Evolutionary conservation across 1,140 invertebrate genomes (phyloP), one percentile per base, ranked within the genome.

Genomic region (Orussus abietinus): DNA sequence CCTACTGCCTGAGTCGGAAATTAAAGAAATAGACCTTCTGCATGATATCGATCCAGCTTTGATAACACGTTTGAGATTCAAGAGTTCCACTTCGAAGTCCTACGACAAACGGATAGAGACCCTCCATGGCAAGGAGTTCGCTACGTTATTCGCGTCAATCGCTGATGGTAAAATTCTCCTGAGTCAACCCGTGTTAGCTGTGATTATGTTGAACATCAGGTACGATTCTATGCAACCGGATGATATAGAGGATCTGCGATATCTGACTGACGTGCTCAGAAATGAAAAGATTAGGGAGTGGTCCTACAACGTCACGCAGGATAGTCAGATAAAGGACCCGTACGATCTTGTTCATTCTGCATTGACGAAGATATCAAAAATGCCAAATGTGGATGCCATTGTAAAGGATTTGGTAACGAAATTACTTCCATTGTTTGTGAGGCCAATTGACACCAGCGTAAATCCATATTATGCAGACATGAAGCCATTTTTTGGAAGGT

Each of bases 101-200:
- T 44, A 20, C 22, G 42, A 47, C 4, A 42, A 35, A 25, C 10
- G 9, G 4, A 17, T 47, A 3, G 26, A 17, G 18, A 12, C 12
- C 1, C 7, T 10, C 22, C 21, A 45, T 18, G 49, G 49, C 10
- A 34, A 38, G 14, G 45, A 51, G 32, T 51, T 47, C 22, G 37
- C 49, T 0, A 29, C 35, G 1, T 39, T 51, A 3, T 47, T 44
- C 22, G 18, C 28, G 3, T 22, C 30, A 0, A 51, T 51, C 21
- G 19, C 34, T 35, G 12, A 41, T 1, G 37, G 41, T 18, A 35
- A 40, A 11, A 38, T 51, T 7, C 14, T 19, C 3, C 31, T 51
- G 7, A 47, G 41, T n/a, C 49, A 51, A 33, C 49, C 49, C 14
- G 38, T 51, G 1, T 29, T 51, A 3, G 45, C 49, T 1, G 33